Percentiles rank a stretch among this genome's conserved stretches.
phyloP scores from a whole-genome alignment of 1,140 invertebrate species.

The Micrasema longulum region DNA sequence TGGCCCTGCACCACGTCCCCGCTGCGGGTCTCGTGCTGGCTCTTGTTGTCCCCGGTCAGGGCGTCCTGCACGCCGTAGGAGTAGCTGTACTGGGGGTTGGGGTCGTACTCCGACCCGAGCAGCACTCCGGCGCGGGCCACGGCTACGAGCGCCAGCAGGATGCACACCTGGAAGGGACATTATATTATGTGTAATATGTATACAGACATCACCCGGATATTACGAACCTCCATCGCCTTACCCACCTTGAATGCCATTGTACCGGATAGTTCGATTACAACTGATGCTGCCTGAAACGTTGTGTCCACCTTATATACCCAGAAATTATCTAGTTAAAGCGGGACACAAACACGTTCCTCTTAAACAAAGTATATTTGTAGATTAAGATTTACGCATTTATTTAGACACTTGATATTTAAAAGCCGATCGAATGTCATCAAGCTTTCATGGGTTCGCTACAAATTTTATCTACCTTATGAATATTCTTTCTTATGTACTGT shows the following conservation, averaged over 20 bases:
- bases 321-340: too few species aligned
- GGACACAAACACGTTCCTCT: too few species aligned
- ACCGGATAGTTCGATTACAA: slow-evolving; percentile 1
- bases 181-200: neutral
- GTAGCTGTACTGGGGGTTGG: too few species aligned
- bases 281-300: neutral
- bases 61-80: slow-evolving; percentile 73
- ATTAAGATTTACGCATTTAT: too few species aligned
- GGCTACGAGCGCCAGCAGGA: slow-evolving; percentile 56
- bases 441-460: too few species aligned
- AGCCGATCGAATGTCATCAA: too few species aligned
- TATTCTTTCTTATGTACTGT: too few species aligned
- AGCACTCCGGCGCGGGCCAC: slow-evolving; percentile 51
- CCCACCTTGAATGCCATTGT: slow-evolving; percentile 44
- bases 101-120: slow-evolving; percentile 55
- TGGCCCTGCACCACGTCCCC: slow-evolving; percentile 72
- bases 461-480: too few species aligned
- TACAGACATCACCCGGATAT: neutral
- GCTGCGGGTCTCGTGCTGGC: slow-evolving; percentile 70
- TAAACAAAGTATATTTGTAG: too few species aligned
- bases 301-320: neutral
- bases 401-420: too few species aligned
- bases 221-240: neutral
- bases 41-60: slow-evolving; percentile 73
- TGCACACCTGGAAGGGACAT: slow-evolving; percentile 56